Evolutionary conservation across 2,113 vertebrate species (phyloP), one percentile per base, ranked within the genome.

Genomic region (Cavia porcellus): DNA sequence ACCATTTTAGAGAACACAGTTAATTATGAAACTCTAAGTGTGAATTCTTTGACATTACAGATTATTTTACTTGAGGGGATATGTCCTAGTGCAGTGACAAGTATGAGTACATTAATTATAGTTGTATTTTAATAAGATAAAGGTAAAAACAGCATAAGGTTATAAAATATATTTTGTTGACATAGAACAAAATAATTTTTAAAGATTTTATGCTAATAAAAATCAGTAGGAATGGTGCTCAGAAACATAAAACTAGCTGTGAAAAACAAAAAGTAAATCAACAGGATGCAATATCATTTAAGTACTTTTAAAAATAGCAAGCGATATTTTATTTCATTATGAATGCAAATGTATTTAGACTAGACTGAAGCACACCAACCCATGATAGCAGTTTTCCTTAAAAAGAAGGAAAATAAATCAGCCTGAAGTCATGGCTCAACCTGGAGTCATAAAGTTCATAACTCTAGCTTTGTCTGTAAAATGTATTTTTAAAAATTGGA

Each of bases 181-280:
- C 47, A 87, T 68, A 25, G 42, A 86, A 64, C 24, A 72, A 0
- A 45, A 85, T 24, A 75, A 75, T 47, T 28, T 47, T 52, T 95
- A 50, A 52, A 72, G 7, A 32, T 74, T 45, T 89, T 25, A 68
- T 86, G n/a, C 24, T 62, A 22, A 79, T 77, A 87, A 93, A 45
- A 82, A 86, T 83, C 5, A 85, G 7, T 38, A 88, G 88, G 25
- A 57, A 61, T 74, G 6, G 85, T 20, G 32, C n/a, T 68, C 50
- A 89, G 47, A 89, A 79, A 85, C 13, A 86, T 52, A 83, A 87
- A 70, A 90, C 32, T 45, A 83, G 82, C 25, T 45, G 7, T 74
- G 57, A 83, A 91, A 85, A 5, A 32, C 12, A 85, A 90, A 68
- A 92, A n/a, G 20, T 15, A 96, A 88, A 55, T 77, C n/a, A 94